Conservation (phyloP, 2,888 invertebrate species). For the Parnassius mnemosyne region DNA sequence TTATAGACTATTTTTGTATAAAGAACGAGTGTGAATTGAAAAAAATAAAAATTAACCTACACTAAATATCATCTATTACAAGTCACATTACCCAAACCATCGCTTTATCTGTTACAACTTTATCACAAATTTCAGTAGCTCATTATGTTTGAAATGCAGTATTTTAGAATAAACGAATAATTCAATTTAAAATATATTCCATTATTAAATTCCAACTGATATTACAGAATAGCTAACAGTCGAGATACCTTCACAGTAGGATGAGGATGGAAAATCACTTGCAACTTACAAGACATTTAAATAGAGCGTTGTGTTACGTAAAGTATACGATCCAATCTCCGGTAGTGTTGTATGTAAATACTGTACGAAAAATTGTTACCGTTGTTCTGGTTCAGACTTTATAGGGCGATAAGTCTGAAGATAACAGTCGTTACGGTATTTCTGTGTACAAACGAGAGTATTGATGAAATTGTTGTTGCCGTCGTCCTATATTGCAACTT, state of each 20-base stretch:
- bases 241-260: neutral
- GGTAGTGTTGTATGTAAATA: slow-evolving; percentile 16
- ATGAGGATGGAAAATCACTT: neutral
- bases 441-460: slow-evolving; percentile 2
- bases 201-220: no score
- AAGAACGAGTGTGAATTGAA: neutral
- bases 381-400: slow-evolving; percentile 31
- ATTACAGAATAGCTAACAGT: no score
- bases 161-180: no score
- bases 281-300: slow-evolving; percentile 6
- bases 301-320: slow-evolving; percentile 5
- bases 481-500: no score
- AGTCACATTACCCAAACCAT: no score
- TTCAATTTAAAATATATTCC: no score
- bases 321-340: slow-evolving; percentile 16
- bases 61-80: no score
- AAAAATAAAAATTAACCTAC: no score
- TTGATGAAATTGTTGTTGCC: neutral
- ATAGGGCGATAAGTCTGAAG: slow-evolving; percentile 33
- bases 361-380: slow-evolving; percentile 9
- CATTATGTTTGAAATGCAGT: no score
- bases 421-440: slow-evolving; percentile 36
- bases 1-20: neutral
- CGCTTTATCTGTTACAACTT: no score
- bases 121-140: no score